A percentile compares a stretch with the other conserved stretches of the same genome.
Conservation (phyloP, 2,113 vertebrate species). For the Lanius collurio region DNA sequence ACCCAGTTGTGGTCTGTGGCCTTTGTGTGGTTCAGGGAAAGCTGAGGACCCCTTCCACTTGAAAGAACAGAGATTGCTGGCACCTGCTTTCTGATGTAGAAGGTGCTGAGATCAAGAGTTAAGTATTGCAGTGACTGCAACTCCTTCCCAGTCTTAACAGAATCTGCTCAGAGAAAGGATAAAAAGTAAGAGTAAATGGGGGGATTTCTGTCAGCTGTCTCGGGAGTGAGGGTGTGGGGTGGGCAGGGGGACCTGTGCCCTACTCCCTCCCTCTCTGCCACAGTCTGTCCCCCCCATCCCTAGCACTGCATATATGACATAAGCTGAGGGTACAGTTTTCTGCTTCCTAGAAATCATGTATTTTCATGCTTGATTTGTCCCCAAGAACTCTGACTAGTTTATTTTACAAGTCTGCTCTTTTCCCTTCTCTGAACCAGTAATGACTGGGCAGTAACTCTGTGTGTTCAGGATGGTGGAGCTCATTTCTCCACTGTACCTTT, state of each 20-base stretch:
- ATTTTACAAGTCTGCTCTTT: background rate
- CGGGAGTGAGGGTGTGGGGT: accelerated
- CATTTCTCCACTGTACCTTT: background rate
- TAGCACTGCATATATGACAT: background rate
- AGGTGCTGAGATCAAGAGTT: background rate
- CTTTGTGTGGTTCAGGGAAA: background rate
- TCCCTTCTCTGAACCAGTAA: background rate
- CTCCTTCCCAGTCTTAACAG: background rate
- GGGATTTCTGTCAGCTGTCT: background rate
- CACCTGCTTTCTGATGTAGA: background rate
- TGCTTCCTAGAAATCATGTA: background rate
- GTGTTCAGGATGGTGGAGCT: background rate
- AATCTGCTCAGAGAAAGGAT: background rate
- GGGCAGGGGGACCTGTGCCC: background rate
- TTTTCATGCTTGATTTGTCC: background rate
- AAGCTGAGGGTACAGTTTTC: background rate
- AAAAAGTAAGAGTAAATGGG: background rate
- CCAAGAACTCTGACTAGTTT: background rate
- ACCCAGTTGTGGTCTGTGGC: background rate
- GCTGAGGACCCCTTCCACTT: background rate
- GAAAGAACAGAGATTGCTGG: background rate
- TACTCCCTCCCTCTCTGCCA: background rate
- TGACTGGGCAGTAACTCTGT: background rate
- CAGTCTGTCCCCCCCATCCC: accelerated
- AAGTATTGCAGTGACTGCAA: background rate